Percentiles rank a stretch among this genome's conserved stretches.
phyloP scores from a whole-genome alignment of 2,888 invertebrate species.

The Prenolepis imparis region DNA sequence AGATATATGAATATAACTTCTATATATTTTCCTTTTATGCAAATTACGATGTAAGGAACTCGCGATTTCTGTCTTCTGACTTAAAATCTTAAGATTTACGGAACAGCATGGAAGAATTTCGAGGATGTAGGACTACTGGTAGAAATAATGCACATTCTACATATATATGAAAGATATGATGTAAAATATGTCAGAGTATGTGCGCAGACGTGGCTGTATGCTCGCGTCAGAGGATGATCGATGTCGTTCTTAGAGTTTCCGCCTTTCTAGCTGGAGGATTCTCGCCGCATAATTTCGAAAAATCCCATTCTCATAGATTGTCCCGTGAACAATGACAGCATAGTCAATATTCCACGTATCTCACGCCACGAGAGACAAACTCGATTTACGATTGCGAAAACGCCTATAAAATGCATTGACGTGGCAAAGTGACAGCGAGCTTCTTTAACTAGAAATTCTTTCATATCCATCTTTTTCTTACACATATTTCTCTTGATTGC shows the following conservation, averaged over 20 bases:
- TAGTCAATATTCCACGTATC: conserved; percentile 31
- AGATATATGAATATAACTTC: neutral
- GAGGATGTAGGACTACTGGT: neutral
- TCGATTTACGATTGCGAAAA: conserved; percentile 45
- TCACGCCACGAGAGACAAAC: neutral
- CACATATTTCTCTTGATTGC: no score
- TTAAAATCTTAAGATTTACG: neutral
- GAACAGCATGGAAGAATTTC: neutral
- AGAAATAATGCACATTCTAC: conserved; percentile 30
- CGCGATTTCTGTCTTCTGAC: neutral
- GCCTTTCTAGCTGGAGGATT: neutral
- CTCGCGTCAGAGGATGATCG: conserved; percentile 43
- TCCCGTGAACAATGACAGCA: conserved; percentile 8
- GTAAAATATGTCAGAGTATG: conserved; percentile 13
- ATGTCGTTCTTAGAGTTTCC: conserved; percentile 49
- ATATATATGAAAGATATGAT: conserved; percentile 25
- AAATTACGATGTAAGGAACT: neutral
- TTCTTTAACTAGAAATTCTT: neutral
- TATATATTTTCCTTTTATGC: neutral
- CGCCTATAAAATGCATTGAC: neutral
- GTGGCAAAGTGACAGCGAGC: neutral
- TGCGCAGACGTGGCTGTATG: conserved; percentile 10
- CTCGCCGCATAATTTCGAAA: conserved; percentile 44
- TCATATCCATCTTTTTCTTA: neutral
- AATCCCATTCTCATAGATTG: conserved; percentile 51